Evolutionary conservation across 2,797 vertebrate species (phyloP), one percentile per base, ranked within the genome.

Genomic region (Sylvilagus floridanus): DNA sequence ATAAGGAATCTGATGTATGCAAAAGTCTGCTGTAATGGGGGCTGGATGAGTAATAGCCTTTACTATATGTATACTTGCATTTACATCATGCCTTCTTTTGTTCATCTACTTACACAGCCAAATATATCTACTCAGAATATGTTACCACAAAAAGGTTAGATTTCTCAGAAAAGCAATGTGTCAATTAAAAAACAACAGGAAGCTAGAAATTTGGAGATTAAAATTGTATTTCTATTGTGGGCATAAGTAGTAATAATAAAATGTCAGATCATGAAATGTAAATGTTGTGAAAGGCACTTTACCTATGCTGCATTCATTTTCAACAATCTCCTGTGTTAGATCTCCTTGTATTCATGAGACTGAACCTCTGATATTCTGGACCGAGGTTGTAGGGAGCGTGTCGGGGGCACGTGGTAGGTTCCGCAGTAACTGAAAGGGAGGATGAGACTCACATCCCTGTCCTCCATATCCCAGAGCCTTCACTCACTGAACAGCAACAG

Each of bases 401-500:
- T 8, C 7, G 8, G 42, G 42, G 13, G 54, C 12, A 2, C 28
- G 1, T 13, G 19, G 22, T 13, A 50, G 2, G 17, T 12, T 10
- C 7, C 2, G 0, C 1, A 17, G 42, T 7, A 12, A 30, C 7
- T n/a, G 26, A 17, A 24, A 1, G 35, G 32, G 26, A 35, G 17
- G 16, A 17, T 5, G 5, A 4, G 21, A 69, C 32, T 3, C 57
- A 24, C 28, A 54, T 8, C 26, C 2, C 5, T 22, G 3, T 14
- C 28, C 50, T 22, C 4, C 9, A n/a, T 1, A 19, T 24, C 65
- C 5, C 12, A 2, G 1, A 30, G 35, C 68, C 54, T 28, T 16
- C 1, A 7, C 7, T 7, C n/a, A 17, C 2, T 0, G 19, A 54
- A 13, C 12, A 47, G 5, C 1, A 30, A 22, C 0, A 0, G 19